Evolutionary conservation across 1,140 invertebrate genomes (phyloP), one percentile per base, ranked within the genome.

Genomic region (Drosophila micromelanica): DNA sequence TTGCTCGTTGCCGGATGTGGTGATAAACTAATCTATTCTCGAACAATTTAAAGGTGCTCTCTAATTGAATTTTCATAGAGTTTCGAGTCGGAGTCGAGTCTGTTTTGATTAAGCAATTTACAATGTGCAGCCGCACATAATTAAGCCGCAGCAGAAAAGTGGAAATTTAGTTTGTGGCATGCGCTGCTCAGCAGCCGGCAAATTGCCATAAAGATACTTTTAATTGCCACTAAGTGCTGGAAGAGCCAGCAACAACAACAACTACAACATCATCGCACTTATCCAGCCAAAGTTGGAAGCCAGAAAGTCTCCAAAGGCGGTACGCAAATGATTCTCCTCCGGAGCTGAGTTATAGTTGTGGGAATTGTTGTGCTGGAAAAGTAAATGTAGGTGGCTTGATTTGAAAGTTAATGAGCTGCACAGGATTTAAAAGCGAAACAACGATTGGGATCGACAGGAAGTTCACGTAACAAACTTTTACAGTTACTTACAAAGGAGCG

Each of bases 181-280:
- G 32, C 27, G 23, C 54, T 59, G 67, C 61, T 59, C 73, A 70
- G 38, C 65, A 59, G 59, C 65, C 43, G 68, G 69, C 17, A 76
- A 76, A 76, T 73, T 76, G 73, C 62, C 61, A 65, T 76, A 67
- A 72, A 76, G 73, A 76, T 73, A 73, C 69, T 76, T 76, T 76
- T 76, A 76, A 76, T 76, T 73, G 73, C 56, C 61, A 55, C 69
- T 59, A 76, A 76, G 68, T 76, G 68, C 61, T 42, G 42, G 38
- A 42, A 35, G 57, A 55, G 55, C 15, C 62, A 38, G 30, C n/a
- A n/a, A n/a, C n/a, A n/a, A n/a, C n/a, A n/a, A n/a, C n/a, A n/a
- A n/a, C n/a, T n/a, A n/a, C n/a, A n/a, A n/a, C n/a, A n/a, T n/a
- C 27, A 32, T 9, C 30, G 55, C 56, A 51, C 52, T 69, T 52